phyloP scores from a whole-genome alignment of 2,113 vertebrate species.

The Silurus asotus region DNA sequence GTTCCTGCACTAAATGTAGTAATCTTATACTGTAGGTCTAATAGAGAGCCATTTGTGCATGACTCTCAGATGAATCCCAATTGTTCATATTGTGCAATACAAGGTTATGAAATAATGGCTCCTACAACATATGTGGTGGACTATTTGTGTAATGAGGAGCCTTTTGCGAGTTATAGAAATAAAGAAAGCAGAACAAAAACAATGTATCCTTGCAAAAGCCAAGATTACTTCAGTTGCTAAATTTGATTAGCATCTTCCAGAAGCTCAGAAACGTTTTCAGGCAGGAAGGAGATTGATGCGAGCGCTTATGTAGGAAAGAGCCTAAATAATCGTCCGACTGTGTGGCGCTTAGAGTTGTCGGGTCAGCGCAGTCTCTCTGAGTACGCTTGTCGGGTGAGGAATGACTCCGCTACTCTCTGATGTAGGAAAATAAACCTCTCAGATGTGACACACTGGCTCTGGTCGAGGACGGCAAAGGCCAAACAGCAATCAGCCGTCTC shows the following conservation, averaged over 20 bases:
- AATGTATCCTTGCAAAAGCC: constrained; percentile 1
- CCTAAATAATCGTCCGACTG: constrained; percentile 39
- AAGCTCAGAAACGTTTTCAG: constrained; percentile 13
- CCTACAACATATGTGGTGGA: neutral
- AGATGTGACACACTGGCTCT: constrained; percentile 68
- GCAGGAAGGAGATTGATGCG: constrained; percentile 27
- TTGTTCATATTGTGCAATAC: constrained; percentile 10
- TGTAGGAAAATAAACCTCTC: constrained; percentile 59
- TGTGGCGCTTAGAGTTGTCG: constrained; percentile 44
- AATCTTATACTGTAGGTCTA: constrained; percentile 4
- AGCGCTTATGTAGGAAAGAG: constrained; percentile 34
- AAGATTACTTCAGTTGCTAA: constrained; percentile 15
- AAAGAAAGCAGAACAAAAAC: constrained; percentile 29
- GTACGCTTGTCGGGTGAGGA: constrained; percentile 58
- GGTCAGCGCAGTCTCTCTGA: constrained; percentile 43
- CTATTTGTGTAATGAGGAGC: constrained; percentile 15
- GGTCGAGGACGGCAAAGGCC: constrained; percentile 69
- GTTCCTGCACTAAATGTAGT: neutral
- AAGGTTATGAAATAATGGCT: constrained; percentile 23
- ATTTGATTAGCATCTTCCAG: constrained; percentile 34
- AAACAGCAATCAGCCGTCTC: constrained; percentile 70
- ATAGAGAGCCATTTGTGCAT: constrained; percentile 10
- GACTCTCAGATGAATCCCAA: constrained; percentile 23
- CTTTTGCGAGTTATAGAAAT: constrained; percentile 21
- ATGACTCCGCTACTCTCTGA: constrained; percentile 60